Evolutionary conservation across 1,140 invertebrate genomes (phyloP).

Genomic region (Apis mellifera): DNA sequence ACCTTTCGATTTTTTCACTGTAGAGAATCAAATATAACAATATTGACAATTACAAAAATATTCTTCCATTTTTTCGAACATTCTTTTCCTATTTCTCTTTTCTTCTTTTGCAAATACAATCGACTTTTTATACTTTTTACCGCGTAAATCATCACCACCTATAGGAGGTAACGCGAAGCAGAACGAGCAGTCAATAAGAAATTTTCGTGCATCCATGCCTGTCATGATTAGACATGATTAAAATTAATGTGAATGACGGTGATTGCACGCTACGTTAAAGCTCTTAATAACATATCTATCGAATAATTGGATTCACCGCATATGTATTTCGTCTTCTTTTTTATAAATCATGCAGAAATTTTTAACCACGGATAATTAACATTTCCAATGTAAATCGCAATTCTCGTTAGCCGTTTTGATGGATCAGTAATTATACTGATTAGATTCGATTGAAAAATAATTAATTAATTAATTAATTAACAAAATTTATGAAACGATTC

Average conservation of each 20-base stretch:
- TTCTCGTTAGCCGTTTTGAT: neutral
- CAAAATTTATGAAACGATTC: neutral
- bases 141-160: too few relatives aligned
- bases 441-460: neutral
- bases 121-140: neutral
- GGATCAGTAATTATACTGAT: neutral
- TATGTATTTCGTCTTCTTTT: neutral
- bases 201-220: neutral
- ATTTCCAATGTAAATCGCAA: neutral
- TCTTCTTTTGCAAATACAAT: neutral
- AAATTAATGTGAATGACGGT: conserved; percentile 1
- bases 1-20: too few relatives aligned
- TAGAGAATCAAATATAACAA: too few relatives aligned
- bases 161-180: neutral
- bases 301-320: neutral
- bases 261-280: neutral
- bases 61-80: neutral
- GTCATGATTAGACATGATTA: neutral
- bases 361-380: conserved; percentile 10
- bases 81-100: neutral
- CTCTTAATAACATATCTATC: neutral
- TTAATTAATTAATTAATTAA: neutral
- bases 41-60: neutral
- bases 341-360: neutral
- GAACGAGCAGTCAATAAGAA: neutral